These are phyloP conservation scores for Lampropteryx suffumata DNA, from an alignment of 2,888 invertebrate genomes.

Conservation along the genomic window DNA sequence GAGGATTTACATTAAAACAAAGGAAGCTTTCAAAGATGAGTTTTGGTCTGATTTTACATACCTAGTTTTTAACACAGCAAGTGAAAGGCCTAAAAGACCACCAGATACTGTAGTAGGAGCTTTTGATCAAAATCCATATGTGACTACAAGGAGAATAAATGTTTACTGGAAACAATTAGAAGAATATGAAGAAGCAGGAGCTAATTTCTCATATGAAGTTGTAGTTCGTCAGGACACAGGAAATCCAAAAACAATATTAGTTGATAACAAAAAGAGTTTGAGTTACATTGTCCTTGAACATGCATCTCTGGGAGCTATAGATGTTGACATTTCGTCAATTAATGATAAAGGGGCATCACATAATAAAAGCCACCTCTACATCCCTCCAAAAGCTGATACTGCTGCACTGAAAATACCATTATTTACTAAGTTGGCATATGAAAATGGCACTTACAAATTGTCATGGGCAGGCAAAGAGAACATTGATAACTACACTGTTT, in stretches of 20 bases:
- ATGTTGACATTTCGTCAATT: constrained; percentile 82
- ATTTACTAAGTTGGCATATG: constrained; percentile 89
- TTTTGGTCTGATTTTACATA: constrained; percentile 88
- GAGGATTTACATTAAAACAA: constrained; percentile 85
- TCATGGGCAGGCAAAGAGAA: constrained; percentile 87
- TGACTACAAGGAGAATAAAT: constrained; percentile 83
- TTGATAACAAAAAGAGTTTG: constrained; percentile 76
- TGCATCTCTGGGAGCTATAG: constrained; percentile 65
- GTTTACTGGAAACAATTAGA: constrained; percentile 91
- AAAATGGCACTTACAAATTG: constrained; percentile 87
- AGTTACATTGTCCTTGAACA: constrained; percentile 84
- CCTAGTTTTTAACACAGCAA: constrained; percentile 83
- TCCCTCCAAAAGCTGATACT: constrained; percentile 81
- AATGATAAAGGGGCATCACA: constrained; percentile 85
- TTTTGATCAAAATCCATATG: constrained; percentile 84
- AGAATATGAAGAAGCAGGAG: constrained; percentile 87
- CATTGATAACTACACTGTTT: constrained; percentile 88
- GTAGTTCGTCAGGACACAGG: constrained; percentile 57
- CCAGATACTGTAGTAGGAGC: constrained; percentile 89
- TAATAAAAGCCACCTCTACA: constrained; percentile 81
- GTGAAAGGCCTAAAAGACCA: constrained; percentile 84
- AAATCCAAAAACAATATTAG: constrained; percentile 51
- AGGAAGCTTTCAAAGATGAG: constrained; percentile 74
- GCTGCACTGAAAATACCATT: constrained; percentile 70
- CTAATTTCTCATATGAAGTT: constrained; percentile 87